These are phyloP conservation scores for Dipodomys spectabilis DNA, from an alignment of 2,113 vertebrate genomes.

Conservation along the genomic window DNA sequence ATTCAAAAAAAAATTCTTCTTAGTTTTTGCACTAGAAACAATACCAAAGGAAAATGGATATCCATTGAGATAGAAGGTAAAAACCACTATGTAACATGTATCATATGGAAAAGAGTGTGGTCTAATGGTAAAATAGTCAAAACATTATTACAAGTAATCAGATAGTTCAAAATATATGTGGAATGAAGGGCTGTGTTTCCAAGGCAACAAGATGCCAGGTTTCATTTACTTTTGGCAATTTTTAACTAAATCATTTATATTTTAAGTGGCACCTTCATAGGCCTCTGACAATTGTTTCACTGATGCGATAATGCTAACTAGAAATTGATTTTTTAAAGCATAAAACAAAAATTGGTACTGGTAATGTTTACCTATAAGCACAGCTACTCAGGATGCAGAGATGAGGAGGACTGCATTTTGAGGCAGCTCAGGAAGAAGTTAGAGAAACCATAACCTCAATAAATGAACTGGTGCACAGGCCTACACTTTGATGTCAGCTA, in stretches of 20 bases:
- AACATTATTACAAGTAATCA: constrained; percentile 50
- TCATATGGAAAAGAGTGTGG: constrained; percentile 41
- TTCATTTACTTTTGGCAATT: constrained; percentile 39
- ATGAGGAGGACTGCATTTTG: no score
- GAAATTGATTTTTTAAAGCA: background rate
- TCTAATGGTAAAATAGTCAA: constrained; percentile 26
- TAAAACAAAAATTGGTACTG: no score
- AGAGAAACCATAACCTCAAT: no score
- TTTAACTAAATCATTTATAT: constrained; percentile 66
- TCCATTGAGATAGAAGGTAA: background rate
- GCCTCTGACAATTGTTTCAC: background rate
- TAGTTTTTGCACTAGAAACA: constrained; percentile 8
- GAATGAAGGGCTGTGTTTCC: constrained; percentile 38
- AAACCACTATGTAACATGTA: constrained; percentile 20
- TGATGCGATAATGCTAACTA: constrained; percentile 15
- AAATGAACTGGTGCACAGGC: no score
- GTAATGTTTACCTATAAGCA: no score
- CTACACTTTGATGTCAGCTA: no score
- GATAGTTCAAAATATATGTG: constrained; percentile 32
- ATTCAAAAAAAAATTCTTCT: no score
- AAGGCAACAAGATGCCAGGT: constrained; percentile 62
- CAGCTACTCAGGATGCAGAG: no score
- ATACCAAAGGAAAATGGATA: background rate
- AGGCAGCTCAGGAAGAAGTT: no score
- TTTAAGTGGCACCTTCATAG: constrained; percentile 62